Percentiles rank a stretch among this genome's conserved stretches.
phyloP scores from a whole-genome alignment of 1,140 invertebrate genomes.

The Dreissena polymorpha region DNA sequence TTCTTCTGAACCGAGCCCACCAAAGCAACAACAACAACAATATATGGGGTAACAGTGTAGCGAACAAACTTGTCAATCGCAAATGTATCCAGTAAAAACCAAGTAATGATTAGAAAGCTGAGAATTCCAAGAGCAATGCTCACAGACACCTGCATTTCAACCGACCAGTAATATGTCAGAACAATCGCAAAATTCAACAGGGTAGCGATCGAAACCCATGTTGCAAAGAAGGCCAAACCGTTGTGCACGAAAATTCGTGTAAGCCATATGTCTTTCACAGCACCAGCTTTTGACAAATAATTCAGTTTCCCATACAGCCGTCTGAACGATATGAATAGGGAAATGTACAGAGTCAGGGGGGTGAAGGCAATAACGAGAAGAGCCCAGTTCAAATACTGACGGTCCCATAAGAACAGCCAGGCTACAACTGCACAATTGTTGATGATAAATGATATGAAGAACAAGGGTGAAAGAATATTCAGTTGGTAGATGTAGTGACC shows the following conservation, averaged over 20 bases:
- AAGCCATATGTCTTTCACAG: constrained; percentile 68
- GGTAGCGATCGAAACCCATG: constrained; percentile 74
- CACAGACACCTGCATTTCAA: constrained; percentile 39
- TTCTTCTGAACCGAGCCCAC: constrained; percentile 53
- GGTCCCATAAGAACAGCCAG: constrained; percentile 75
- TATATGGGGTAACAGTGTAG: constrained; percentile 61
- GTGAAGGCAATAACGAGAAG: constrained; percentile 59
- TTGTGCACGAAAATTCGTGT: constrained; percentile 74
- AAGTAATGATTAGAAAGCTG: constrained; percentile 59
- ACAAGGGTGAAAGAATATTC: constrained; percentile 52
- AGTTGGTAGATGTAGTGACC: constrained; percentile 59
- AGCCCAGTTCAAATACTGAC: constrained; percentile 61
- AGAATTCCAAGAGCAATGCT: constrained; percentile 64
- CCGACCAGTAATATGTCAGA: constrained; percentile 54
- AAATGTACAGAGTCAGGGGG: constrained; percentile 65
- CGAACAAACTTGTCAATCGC: constrained; percentile 61
- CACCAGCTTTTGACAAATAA: constrained; percentile 35
- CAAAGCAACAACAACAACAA: constrained; percentile 60
- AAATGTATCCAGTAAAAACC: constrained; percentile 64
- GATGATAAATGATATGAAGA: constrained; percentile 63
- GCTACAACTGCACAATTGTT: constrained; percentile 65
- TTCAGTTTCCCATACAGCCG: constrained; percentile 44
- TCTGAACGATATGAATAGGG: constrained; percentile 60
- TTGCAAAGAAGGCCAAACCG: constrained; percentile 73
- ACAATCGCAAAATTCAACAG: constrained; percentile 71